These are phyloP conservation scores for Podarcis raffonei DNA, from an alignment of 2,113 vertebrate genomes.

Conservation along the genomic window DNA sequence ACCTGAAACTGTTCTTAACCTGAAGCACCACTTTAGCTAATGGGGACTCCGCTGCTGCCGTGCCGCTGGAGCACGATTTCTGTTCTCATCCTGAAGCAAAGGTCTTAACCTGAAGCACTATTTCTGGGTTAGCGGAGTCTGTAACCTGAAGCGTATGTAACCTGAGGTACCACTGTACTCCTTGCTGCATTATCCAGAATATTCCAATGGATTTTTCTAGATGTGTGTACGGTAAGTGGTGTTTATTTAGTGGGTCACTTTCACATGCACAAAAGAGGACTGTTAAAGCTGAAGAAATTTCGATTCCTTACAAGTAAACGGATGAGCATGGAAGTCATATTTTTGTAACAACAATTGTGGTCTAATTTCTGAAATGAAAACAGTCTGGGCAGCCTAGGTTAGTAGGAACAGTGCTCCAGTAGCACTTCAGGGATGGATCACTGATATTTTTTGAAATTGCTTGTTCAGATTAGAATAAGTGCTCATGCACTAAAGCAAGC, in stretches of 20 bases:
- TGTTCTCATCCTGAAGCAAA: too few relatives aligned
- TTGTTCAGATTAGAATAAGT: slow-evolving; percentile 29
- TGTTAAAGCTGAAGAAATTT: background rate
- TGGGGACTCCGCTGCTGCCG: too few relatives aligned
- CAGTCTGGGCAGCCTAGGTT: slow-evolving; percentile 21
- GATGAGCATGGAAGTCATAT: background rate
- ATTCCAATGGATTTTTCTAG: background rate
- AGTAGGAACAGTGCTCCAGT: too few relatives aligned
- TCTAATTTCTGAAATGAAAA: slow-evolving; percentile 35
- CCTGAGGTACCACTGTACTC: too few relatives aligned
- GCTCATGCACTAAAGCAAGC: background rate
- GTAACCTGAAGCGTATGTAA: too few relatives aligned
- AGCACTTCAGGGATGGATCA: slow-evolving; percentile 9
- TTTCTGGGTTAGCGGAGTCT: too few relatives aligned
- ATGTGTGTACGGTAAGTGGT: slow-evolving; percentile 23
- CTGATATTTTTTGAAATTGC: slow-evolving; percentile 28
- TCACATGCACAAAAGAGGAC: background rate
- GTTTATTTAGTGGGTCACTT: slow-evolving; percentile 19
- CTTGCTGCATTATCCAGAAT: background rate
- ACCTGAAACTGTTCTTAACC: too few relatives aligned
- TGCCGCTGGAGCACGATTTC: too few relatives aligned
- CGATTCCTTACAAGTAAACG: background rate
- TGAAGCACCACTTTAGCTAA: too few relatives aligned
- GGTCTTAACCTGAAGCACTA: too few relatives aligned
- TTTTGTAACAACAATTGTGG: background rate